These are phyloP conservation scores for Distichodus sexfasciatus DNA, from an alignment of 2,797 vertebrate genomes.

Conservation along the genomic window DNA sequence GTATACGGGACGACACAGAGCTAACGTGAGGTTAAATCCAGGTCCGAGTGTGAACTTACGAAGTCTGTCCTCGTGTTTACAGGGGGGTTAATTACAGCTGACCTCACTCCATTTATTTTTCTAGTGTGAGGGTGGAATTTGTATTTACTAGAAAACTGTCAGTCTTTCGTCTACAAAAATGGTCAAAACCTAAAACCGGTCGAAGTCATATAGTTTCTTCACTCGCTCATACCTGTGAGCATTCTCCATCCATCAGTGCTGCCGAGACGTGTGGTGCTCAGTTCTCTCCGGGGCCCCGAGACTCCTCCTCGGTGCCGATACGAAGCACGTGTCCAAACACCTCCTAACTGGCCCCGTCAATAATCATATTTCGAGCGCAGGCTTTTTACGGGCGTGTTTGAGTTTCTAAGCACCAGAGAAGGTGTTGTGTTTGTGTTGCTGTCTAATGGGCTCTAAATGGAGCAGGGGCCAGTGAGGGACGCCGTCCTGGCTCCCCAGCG, in stretches of 20 bases:
- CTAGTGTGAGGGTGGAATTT: not conserved
- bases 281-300: not conserved
- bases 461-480: slow-evolving; percentile 14
- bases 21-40: too few relatives aligned
- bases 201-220: not conserved
- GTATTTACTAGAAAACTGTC: slow-evolving; percentile 6
- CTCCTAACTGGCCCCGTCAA: slow-evolving; percentile 62
- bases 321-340: slow-evolving; percentile 73
- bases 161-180: not conserved
- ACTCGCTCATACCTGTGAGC: not conserved
- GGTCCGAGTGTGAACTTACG: too few relatives aligned
- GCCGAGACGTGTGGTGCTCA: not conserved
- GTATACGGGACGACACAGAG: too few relatives aligned
- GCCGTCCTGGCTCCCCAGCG: too few relatives aligned
- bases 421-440: slow-evolving; percentile 26
- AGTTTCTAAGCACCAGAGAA: slow-evolving; percentile 25
- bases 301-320: slow-evolving; percentile 62
- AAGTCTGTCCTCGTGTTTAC: slow-evolving; percentile 59
- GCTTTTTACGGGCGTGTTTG: slow-evolving; percentile 55
- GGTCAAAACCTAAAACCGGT: not conserved
- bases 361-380: slow-evolving; percentile 72
- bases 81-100: not conserved
- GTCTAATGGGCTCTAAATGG: slow-evolving; percentile 6
- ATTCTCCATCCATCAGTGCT: not conserved
- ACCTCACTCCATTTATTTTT: not conserved